phyloP scores from a whole-genome alignment of 2,113 vertebrate species.

The Scytalopus superciliaris region DNA sequence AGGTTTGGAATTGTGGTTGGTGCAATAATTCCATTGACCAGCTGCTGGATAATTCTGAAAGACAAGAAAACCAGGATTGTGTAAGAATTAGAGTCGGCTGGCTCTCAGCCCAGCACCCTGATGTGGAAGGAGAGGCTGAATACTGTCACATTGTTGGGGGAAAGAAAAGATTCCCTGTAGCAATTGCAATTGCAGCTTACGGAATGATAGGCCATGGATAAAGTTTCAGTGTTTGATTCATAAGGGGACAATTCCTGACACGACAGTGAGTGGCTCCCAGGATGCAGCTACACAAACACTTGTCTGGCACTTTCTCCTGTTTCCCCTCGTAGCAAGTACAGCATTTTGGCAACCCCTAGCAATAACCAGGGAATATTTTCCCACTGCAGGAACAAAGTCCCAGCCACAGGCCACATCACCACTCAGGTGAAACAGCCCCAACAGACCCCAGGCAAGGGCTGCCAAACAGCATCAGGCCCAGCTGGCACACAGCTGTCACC shows the following conservation, averaged over 20 bases:
- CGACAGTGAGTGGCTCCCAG: fast-evolving
- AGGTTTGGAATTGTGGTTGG: slow-evolving; percentile 93
- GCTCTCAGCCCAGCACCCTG: not conserved
- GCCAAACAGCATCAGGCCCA: not conserved
- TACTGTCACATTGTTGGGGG: too few species aligned
- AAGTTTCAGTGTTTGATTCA: not conserved
- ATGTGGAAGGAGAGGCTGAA: not conserved
- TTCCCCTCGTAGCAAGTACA: not conserved
- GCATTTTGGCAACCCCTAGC: not conserved
- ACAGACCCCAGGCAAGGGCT: not conserved
- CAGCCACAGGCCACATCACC: fast-evolving
- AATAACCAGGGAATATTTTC: not conserved
- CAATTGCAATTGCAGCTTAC: not conserved
- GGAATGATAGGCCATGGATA: not conserved
- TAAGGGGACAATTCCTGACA: not conserved
- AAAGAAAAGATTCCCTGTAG: not conserved
- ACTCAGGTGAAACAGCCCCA: not conserved
- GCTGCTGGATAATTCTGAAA: slow-evolving; percentile 92
- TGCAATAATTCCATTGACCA: slow-evolving; percentile 95
- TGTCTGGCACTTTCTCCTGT: not conserved
- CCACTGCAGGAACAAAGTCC: not conserved
- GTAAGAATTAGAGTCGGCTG: not conserved
- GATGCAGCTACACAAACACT: not conserved
- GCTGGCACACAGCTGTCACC: not conserved
- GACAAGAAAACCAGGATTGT: not conserved